A percentile compares a stretch with the other conserved stretches of the same genome.
Conservation (phyloP, 2,113 vertebrate species). For the Murina feae region DNA sequence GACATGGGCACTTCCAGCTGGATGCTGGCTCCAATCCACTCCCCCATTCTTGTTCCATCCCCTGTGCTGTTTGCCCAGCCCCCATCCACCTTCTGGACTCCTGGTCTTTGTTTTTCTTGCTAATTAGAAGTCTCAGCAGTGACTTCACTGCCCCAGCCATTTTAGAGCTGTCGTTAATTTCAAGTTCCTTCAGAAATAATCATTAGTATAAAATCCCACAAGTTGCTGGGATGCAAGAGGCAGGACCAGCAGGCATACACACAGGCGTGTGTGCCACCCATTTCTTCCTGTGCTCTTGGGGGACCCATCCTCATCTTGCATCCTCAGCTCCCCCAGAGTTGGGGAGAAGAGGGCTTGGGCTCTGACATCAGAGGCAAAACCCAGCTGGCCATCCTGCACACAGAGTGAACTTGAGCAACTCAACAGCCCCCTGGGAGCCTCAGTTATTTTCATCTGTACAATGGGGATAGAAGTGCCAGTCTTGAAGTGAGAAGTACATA, state of each 20-base stretch:
- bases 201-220: constrained; percentile 52
- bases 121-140: constrained; percentile 67
- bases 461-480: background rate
- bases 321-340: background rate
- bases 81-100: background rate
- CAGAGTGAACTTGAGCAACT: background rate
- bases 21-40: background rate
- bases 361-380: background rate
- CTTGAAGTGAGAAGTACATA: background rate
- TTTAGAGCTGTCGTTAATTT: constrained; percentile 71
- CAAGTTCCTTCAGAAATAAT: constrained; percentile 71
- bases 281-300: background rate
- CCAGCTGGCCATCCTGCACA: background rate
- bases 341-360: background rate
- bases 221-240: background rate
- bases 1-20: background rate
- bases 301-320: background rate
- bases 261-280: background rate
- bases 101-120: constrained; percentile 59
- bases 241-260: background rate
- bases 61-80: background rate
- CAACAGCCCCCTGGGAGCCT: background rate
- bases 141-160: constrained; percentile 64
- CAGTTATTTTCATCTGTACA: background rate
- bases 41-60: background rate